Evolutionary conservation across 2,113 vertebrate species (phyloP).

Genomic region (Psophia crepitans): DNA sequence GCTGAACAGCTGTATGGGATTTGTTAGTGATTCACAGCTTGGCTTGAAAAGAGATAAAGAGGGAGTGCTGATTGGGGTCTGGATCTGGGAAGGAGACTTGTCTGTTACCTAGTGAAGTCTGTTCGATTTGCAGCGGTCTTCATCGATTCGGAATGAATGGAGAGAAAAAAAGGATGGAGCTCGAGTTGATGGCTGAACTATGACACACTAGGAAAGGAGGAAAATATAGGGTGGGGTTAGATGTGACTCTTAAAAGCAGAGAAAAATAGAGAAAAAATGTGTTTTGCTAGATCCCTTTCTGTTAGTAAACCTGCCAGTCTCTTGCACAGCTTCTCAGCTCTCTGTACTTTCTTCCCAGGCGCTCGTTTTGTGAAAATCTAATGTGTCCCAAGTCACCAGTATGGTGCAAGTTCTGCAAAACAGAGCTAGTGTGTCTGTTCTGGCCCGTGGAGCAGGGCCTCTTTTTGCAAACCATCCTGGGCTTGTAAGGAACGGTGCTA

Average conservation of each 20-base stretch:
- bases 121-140: neutral
- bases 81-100: neutral
- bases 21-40: neutral
- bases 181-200: neutral
- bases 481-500: neutral
- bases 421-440: neutral
- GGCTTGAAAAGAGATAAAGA: neutral
- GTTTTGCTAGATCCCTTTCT: neutral
- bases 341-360: neutral
- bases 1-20: neutral
- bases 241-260: neutral
- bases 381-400: neutral
- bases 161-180: neutral
- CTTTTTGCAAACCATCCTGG: neutral
- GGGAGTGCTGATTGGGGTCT: neutral
- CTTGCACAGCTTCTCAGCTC: neutral
- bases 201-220: neutral
- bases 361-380: neutral
- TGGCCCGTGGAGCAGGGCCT: neutral
- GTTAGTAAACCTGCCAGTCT: neutral
- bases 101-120: neutral
- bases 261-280: neutral
- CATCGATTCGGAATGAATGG: neutral
- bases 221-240: neutral
- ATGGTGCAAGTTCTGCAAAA: neutral